Evolutionary conservation across 2,888 invertebrate genomes (phyloP).

Genomic region (Tuta absoluta): DNA sequence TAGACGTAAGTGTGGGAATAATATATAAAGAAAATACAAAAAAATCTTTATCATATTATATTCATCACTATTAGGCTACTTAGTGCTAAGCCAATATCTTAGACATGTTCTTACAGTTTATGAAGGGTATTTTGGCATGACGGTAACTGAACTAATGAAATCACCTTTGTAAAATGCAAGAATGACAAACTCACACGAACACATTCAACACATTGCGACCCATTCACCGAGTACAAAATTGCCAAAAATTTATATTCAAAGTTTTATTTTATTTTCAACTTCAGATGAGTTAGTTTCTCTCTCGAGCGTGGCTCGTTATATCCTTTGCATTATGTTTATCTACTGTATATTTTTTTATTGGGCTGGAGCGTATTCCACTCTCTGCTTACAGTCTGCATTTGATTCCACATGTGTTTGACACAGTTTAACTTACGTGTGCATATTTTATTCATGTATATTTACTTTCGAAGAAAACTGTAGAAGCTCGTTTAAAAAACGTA

Average conservation of each 20-base stretch:
- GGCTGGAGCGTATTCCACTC: slow-evolving; percentile 52
- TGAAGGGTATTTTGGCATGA: slow-evolving; percentile 3
- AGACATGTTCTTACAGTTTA: slow-evolving; percentile 17
- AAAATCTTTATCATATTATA: slow-evolving; percentile 7
- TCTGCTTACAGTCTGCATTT: slow-evolving; percentile 45
- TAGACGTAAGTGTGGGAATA: slow-evolving; percentile 12
- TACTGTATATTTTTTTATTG: slow-evolving; percentile 31
- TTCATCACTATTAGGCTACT: slow-evolving; percentile 1
- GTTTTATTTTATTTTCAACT: slow-evolving; percentile 43
- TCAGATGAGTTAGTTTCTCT: slow-evolving; percentile 43
- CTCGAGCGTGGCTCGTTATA: slow-evolving; percentile 48
- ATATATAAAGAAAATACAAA: slow-evolving; percentile 13
- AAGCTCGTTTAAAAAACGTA: slow-evolving; percentile 9
- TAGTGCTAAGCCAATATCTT: slow-evolving; percentile 18
- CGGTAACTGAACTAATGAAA: neutral
- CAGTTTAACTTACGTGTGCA: slow-evolving; percentile 47
- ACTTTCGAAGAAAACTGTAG: slow-evolving; percentile 24
- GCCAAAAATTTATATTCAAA: slow-evolving; percentile 72
- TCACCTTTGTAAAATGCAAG: slow-evolving; percentile 24
- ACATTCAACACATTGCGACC: slow-evolving; percentile 44
- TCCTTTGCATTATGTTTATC: slow-evolving; percentile 46
- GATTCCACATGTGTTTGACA: slow-evolving; percentile 54
- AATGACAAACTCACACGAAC: slow-evolving; percentile 6
- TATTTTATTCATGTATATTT: slow-evolving; percentile 34
- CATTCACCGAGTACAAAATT: slow-evolving; percentile 80